Conservation (phyloP, 2,797 vertebrate species). For the Typhlichthys eigenmanni region DNA sequence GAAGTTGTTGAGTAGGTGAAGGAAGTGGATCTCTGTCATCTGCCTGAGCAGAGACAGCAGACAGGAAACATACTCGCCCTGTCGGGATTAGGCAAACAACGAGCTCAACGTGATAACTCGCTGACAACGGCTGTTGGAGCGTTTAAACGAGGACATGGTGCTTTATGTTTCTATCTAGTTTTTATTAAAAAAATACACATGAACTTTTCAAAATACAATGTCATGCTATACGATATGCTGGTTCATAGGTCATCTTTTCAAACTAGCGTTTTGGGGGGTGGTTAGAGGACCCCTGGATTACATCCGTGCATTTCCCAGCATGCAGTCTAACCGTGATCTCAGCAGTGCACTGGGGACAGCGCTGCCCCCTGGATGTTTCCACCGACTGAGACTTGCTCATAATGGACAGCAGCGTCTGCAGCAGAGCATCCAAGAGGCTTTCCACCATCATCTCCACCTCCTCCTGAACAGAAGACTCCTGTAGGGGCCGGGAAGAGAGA, state of each 20-base stretch:
- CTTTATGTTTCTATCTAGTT: too few species aligned
- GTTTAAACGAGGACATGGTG: too few species aligned
- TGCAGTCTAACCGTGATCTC: constrained; percentile 81
- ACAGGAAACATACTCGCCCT: constrained; percentile 99
- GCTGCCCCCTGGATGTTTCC: constrained; percentile 98
- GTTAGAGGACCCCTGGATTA: neutral
- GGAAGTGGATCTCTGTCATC: constrained; percentile 98
- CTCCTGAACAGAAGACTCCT: constrained; percentile 97
- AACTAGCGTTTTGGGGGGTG: neutral
- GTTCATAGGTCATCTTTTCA: too few species aligned
- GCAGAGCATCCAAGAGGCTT: constrained; percentile 97
- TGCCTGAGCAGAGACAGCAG: constrained; percentile 95
- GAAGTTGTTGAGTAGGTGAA: constrained; percentile 97
- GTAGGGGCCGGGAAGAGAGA: neutral
- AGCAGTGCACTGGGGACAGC: constrained; percentile 99
- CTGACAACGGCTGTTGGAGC: constrained; percentile 1
- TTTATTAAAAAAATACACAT: too few species aligned
- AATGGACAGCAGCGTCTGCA: constrained; percentile 98
- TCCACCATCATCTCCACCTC: constrained; percentile 99
- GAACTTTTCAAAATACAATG: too few species aligned
- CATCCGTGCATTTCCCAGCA: neutral
- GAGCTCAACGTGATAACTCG: constrained; percentile 7
- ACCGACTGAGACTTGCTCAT: constrained; percentile 99
- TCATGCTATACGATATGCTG: too few species aligned
- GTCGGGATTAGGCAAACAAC: constrained; percentile 37